Evolutionary conservation across 1,140 invertebrate genomes (phyloP).

Genomic region (Platorchestia sp.): DNA sequence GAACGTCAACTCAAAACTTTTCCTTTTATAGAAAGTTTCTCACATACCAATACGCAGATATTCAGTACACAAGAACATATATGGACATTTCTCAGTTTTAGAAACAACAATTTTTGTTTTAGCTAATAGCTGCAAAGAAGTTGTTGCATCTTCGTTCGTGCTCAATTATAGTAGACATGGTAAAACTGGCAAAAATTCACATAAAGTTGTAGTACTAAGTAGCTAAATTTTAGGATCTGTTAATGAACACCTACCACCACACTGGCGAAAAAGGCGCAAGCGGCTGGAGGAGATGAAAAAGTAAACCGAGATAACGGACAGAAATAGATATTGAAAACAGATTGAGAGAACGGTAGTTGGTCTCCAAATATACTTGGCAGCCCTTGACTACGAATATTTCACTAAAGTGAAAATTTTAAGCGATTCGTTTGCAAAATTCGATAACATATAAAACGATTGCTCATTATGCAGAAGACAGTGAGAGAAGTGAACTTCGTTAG

Average conservation of each 20-base stretch:
- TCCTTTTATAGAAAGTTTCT: neutral
- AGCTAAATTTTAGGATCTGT: neutral
- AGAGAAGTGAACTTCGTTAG: neutral
- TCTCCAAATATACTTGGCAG: neutral
- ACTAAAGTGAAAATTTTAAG: no score
- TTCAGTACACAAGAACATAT: no score
- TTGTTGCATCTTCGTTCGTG: no score
- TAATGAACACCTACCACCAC: neutral
- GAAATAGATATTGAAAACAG: neutral
- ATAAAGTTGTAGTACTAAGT: neutral
- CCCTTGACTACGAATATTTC: no score
- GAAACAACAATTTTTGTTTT: no score
- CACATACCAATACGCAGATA: neutral
- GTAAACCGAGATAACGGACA: neutral
- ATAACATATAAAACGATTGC: neutral
- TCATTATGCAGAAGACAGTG: neutral
- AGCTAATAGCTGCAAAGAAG: no score
- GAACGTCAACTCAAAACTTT: neutral
- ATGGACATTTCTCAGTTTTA: no score
- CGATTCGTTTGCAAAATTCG: no score
- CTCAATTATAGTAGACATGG: no score
- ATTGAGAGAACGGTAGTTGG: neutral
- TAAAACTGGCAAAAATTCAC: neutral
- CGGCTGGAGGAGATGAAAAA: neutral
- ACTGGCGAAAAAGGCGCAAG: neutral